These are phyloP conservation scores for Steatocranus sp. DNA, from an alignment of 2,797 vertebrate species.

Conservation along the genomic window DNA sequence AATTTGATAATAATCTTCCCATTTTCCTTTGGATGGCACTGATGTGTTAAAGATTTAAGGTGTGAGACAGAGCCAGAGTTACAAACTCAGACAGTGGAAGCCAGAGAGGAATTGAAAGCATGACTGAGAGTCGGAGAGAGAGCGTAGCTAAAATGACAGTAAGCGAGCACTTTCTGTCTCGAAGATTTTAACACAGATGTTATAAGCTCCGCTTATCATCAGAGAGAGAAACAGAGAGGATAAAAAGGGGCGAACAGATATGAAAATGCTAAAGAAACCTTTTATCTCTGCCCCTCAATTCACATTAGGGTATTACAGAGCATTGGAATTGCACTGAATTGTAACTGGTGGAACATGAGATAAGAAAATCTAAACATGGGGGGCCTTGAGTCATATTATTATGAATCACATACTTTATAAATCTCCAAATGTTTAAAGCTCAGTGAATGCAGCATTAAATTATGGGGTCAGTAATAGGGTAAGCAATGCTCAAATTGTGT, in stretches of 20 bases:
- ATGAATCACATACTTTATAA: not conserved
- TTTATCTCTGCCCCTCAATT: constrained; percentile 37
- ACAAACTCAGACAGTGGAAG: constrained; percentile 26
- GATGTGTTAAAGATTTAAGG: constrained; percentile 47
- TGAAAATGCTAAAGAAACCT: constrained; percentile 39
- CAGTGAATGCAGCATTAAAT: not conserved
- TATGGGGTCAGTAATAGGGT: not conserved
- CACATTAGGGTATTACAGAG: constrained; percentile 30
- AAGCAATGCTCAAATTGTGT: not conserved
- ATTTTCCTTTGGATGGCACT: constrained; percentile 25
- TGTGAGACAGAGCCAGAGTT: constrained; percentile 33
- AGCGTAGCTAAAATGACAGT: constrained; percentile 37
- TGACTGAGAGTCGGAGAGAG: constrained; percentile 27
- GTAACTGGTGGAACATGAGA: constrained; percentile 14
- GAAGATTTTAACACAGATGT: constrained; percentile 51
- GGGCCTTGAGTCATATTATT: not conserved
- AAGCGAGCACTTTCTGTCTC: constrained; percentile 36
- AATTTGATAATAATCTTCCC: constrained; percentile 24
- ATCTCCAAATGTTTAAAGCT: not conserved
- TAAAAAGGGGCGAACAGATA: constrained; percentile 34
- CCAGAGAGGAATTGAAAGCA: constrained; percentile 32
- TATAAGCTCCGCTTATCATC: constrained; percentile 49
- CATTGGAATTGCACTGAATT: constrained; percentile 36
- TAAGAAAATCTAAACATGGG: constrained; percentile 24
- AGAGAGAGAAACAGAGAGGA: constrained; percentile 31